These are phyloP conservation scores for Leptopilina syphax DNA, from an alignment of 2,888 invertebrate genomes.

Conservation along the genomic window DNA sequence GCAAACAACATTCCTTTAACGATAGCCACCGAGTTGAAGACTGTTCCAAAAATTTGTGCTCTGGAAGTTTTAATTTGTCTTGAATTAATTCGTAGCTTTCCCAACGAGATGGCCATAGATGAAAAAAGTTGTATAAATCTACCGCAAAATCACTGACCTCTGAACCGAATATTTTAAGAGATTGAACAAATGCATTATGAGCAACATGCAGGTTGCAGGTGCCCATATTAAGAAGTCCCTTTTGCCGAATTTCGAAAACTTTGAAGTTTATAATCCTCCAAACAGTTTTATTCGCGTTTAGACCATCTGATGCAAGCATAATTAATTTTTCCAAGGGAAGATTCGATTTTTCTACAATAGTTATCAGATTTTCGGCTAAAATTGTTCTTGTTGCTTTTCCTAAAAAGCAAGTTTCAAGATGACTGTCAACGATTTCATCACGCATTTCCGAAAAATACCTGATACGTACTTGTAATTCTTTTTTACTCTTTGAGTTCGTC, in stretches of 20 bases:
- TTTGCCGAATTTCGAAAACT: slow-evolving; percentile 10
- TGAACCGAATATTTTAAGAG: slow-evolving; percentile 10
- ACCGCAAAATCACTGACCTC: neutral
- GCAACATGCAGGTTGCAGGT: neutral
- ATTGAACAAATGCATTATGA: slow-evolving; percentile 8
- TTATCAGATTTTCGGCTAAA: neutral
- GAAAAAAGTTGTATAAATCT: neutral
- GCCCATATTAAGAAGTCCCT: neutral
- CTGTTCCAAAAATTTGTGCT: slow-evolving; percentile 5
- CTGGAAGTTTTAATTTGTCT: neutral
- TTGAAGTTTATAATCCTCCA: neutral
- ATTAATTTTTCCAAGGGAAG: slow-evolving; percentile 12
- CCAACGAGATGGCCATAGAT: neutral
- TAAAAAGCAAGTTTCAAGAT: neutral
- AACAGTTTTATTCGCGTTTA: slow-evolving; percentile 11
- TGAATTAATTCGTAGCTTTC: neutral
- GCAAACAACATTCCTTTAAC: neutral
- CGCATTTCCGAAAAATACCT: slow-evolving; percentile 13
- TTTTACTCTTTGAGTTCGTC: slow-evolving; percentile 4
- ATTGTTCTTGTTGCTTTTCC: slow-evolving; percentile 5
- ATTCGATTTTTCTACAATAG: slow-evolving; percentile 7
- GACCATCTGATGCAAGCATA: slow-evolving; percentile 1
- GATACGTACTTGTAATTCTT: slow-evolving; percentile 1
- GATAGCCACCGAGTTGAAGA: neutral
- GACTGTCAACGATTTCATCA: neutral